phyloP scores from a whole-genome alignment of 2,888 invertebrate species.

The Vanessa cardui region DNA sequence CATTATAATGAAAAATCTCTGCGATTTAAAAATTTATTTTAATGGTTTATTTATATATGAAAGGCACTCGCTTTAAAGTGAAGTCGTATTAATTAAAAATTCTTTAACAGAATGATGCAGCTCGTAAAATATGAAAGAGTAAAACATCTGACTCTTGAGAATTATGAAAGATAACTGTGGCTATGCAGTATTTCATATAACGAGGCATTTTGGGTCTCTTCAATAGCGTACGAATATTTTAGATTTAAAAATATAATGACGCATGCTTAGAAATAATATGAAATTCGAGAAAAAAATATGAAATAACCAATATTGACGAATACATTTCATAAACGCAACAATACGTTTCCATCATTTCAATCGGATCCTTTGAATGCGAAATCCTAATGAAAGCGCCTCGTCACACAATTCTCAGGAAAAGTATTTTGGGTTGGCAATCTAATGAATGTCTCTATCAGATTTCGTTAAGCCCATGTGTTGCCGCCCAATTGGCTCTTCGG shows the following conservation, averaged over 20 bases:
- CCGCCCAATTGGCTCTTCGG: conserved; percentile 11
- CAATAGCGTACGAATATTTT: background rate
- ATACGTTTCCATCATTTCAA: conserved; percentile 6
- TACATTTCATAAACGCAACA: conserved; percentile 5
- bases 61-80: background rate
- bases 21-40: no score
- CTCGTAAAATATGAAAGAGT: background rate
- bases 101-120: conserved; percentile 2
- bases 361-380: conserved; percentile 8
- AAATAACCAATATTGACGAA: background rate
- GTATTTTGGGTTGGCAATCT: conserved; percentile 19
- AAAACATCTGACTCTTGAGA: background rate
- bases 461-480: conserved; percentile 18
- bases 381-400: conserved; percentile 23
- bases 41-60: background rate
- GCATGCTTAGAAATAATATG: no score
- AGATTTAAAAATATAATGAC: background rate
- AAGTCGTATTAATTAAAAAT: conserved; percentile 4
- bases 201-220: background rate
- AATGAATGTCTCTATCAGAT: conserved; percentile 26
- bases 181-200: background rate
- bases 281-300: background rate
- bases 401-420: conserved; percentile 25
- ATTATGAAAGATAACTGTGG: background rate
- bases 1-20: background rate